phyloP scores from a whole-genome alignment of 2,113 vertebrate species.

The Ameiurus melas region DNA sequence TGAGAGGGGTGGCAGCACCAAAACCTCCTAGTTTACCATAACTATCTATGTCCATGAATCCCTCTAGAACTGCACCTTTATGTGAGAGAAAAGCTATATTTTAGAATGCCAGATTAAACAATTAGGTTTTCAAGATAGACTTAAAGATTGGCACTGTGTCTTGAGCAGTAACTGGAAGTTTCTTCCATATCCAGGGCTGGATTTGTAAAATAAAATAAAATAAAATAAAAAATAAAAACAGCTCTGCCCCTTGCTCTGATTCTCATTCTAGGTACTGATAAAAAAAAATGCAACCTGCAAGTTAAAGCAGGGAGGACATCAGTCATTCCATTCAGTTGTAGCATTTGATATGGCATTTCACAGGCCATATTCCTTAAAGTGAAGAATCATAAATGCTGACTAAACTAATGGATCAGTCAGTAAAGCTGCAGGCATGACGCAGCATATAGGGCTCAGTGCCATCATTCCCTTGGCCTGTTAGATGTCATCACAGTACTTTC shows the following conservation, averaged over 20 bases:
- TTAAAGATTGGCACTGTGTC: neutral
- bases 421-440: conserved; percentile 42
- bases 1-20: neutral
- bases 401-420: conserved; percentile 36
- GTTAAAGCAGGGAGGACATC: neutral
- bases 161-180: neutral
- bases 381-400: conserved; percentile 33
- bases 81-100: neutral
- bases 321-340: too few relatives aligned
- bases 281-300: neutral
- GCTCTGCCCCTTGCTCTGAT: neutral
- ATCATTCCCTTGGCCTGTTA: conserved; percentile 40
- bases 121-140: neutral
- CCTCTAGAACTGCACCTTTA: neutral
- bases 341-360: neutral
- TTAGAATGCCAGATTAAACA: neutral
- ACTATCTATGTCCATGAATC: neutral
- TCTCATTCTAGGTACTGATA: neutral
- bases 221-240: neutral
- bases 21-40: neutral
- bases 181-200: neutral
- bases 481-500: conserved; percentile 43
- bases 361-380: neutral
- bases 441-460: conserved; percentile 42
- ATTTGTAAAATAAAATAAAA: neutral